Conservation (phyloP, 2,797 vertebrate species). For the Takifugu rubripes region DNA sequence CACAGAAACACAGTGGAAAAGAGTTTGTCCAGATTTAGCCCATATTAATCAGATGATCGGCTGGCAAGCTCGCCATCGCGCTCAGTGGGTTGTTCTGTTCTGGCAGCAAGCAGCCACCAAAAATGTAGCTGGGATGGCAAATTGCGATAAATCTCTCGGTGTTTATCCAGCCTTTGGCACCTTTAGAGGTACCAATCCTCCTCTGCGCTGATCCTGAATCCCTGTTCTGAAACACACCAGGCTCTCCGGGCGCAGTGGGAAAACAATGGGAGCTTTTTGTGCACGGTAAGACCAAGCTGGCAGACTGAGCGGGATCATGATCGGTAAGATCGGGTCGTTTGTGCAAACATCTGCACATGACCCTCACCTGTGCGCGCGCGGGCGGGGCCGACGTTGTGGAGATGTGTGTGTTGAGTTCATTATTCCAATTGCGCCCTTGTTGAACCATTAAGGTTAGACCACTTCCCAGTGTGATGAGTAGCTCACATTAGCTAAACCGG, state of each 20-base stretch:
- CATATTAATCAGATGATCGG: conserved; percentile 33
- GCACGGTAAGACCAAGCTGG: conserved; percentile 6
- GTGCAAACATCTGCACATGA: too few species aligned
- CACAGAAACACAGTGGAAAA: conserved; percentile 15
- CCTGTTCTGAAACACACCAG: conserved; percentile 38
- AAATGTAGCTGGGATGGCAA: conserved; percentile 47
- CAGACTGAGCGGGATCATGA: conserved; percentile 34
- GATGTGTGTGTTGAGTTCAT: too few species aligned
- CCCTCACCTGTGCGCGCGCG: not conserved
- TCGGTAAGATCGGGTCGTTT: conserved; percentile 1
- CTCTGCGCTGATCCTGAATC: conserved; percentile 44
- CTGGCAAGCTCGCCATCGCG: conserved; percentile 6
- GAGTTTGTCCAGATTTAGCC: conserved; percentile 18
- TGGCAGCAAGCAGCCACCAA: conserved; percentile 22
- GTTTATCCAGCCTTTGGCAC: conserved; percentile 59
- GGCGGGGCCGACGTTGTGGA: too few species aligned
- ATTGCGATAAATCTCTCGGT: conserved; percentile 47
- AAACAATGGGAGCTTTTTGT: conserved; percentile 52
- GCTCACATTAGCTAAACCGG: too few species aligned
- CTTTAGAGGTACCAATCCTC: conserved; percentile 44
- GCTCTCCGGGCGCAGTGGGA: conserved; percentile 13
- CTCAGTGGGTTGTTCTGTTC: conserved; percentile 21
- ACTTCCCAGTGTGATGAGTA: too few species aligned
- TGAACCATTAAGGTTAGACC: too few species aligned
- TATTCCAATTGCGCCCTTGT: too few species aligned